Conservation (phyloP, 2,113 vertebrate genomes). For the Salvelinus namaycush region DNA sequence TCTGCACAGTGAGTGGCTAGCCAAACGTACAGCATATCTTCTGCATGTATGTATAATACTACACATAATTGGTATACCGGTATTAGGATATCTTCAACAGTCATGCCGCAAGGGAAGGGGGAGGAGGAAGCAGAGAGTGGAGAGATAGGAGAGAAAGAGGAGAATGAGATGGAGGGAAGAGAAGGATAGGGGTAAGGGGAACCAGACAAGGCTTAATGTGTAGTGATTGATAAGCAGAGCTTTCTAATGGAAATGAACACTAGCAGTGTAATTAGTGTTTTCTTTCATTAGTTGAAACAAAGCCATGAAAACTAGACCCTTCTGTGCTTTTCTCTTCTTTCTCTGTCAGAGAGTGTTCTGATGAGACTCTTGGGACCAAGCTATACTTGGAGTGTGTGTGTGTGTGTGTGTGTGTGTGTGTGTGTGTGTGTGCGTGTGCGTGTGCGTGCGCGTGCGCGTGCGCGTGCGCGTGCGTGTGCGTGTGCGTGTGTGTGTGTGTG, state of each 20-base stretch:
- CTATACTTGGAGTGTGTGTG: slow-evolving; percentile 35
- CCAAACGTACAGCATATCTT: too few relatives aligned
- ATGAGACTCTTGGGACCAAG: slow-evolving; percentile 26
- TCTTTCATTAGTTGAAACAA: slow-evolving; percentile 63
- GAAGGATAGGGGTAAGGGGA: slow-evolving; percentile 31
- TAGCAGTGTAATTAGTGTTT: slow-evolving; percentile 61
- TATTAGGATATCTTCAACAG: neutral
- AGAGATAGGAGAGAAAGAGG: slow-evolving; percentile 8
- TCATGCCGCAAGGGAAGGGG: neutral
- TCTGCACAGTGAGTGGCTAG: too few relatives aligned
- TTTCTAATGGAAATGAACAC: slow-evolving; percentile 62
- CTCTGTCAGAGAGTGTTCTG: slow-evolving; percentile 10
- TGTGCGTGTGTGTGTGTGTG: too few relatives aligned
- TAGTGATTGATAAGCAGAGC: slow-evolving; percentile 64
- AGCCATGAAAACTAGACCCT: slow-evolving; percentile 25
- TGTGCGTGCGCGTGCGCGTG: neutral
- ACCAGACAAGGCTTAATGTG: slow-evolving; percentile 55
- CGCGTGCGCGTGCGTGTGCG: too few relatives aligned
- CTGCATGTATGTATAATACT: too few relatives aligned
- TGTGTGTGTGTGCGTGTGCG: too few relatives aligned
- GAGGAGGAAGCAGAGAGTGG: neutral
- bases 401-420: slow-evolving; percentile 16
- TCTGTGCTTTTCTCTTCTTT: slow-evolving; percentile 7
- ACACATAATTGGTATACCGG: too few relatives aligned
- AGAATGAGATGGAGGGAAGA: slow-evolving; percentile 36